A percentile compares a stretch with the other conserved stretches of the same genome.
Evolutionary conservation across 1,140 invertebrate species (phyloP).

Genomic region (Antheraea mylitta): DNA sequence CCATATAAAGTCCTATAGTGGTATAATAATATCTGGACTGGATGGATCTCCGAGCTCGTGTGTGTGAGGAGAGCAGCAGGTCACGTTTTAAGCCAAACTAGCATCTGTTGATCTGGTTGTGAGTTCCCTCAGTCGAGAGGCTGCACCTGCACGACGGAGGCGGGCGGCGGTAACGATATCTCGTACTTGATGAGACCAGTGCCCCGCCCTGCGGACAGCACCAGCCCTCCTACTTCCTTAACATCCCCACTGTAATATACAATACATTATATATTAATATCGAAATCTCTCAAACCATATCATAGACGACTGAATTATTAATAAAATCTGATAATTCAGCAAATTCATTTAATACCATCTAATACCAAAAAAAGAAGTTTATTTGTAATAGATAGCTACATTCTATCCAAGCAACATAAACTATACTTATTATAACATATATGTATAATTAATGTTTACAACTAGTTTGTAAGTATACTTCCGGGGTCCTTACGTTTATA

Average conservation of each 20-base stretch:
- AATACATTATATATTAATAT: background rate
- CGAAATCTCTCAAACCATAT: too few relatives aligned
- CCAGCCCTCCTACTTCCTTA: conserved; percentile 62
- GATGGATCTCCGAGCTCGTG: background rate
- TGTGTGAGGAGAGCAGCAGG: background rate
- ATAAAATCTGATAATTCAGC: too few relatives aligned
- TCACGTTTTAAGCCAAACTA: conserved; percentile 36
- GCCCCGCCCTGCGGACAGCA: conserved; percentile 54
- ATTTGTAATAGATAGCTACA: too few relatives aligned
- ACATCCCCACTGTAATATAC: conserved; percentile 51
- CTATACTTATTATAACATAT: too few relatives aligned
- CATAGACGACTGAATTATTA: too few relatives aligned
- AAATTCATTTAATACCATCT: too few relatives aligned
- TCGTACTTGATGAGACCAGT: conserved; percentile 67
- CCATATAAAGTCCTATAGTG: background rate
- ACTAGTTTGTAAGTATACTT: too few relatives aligned
- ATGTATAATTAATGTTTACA: too few relatives aligned
- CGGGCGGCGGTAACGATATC: conserved; percentile 58
- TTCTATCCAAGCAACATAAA: too few relatives aligned
- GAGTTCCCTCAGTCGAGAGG: conserved; percentile 56
- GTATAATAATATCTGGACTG: background rate
- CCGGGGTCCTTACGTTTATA: too few relatives aligned
- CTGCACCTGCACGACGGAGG: conserved; percentile 64
- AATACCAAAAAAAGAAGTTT: too few relatives aligned
- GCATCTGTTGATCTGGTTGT: conserved; percentile 26